Conservation (phyloP, 1,140 invertebrate genomes). For the Trichomalopsis sarcophagae region DNA sequence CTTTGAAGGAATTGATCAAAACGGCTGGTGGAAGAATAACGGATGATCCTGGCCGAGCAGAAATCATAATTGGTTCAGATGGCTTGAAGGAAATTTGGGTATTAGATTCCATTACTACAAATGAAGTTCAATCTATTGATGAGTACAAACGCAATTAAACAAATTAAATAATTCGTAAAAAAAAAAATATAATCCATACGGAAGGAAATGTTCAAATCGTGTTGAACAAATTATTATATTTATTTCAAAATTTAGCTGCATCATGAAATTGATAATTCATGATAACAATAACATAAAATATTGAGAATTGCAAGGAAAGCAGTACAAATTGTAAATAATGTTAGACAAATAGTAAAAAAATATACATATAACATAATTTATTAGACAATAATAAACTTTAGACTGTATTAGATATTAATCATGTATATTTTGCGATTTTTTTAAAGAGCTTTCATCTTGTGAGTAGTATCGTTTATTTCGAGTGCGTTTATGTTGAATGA, state of each 20-base stretch:
- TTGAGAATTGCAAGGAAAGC: neutral
- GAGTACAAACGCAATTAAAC: slow-evolving; percentile 57
- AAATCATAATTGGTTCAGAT: slow-evolving; percentile 63
- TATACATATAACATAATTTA: neutral
- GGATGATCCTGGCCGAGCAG: slow-evolving; percentile 61
- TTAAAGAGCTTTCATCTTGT: neutral
- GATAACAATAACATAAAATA: neutral
- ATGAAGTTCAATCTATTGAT: slow-evolving; percentile 62
- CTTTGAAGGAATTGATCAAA: slow-evolving; percentile 70
- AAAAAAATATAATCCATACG: neutral
- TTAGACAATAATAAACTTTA: neutral
- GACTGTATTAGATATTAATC: neutral
- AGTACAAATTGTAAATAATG: slow-evolving; percentile 16
- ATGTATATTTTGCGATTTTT: neutral
- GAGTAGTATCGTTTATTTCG: no score
- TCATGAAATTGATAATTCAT: neutral
- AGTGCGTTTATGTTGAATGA: no score
- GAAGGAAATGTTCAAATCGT: neutral
- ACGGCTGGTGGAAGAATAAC: slow-evolving; percentile 68
- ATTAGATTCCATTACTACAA: slow-evolving; percentile 71
- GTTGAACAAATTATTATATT: neutral
- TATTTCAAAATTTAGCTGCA: neutral
- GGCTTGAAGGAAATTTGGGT: slow-evolving; percentile 69
- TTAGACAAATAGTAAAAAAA: neutral
- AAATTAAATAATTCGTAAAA: neutral